Evolutionary conservation across 2,888 invertebrate genomes (phyloP), one percentile per base, ranked within the genome.

Genomic region (Rhodophaea formosa): DNA sequence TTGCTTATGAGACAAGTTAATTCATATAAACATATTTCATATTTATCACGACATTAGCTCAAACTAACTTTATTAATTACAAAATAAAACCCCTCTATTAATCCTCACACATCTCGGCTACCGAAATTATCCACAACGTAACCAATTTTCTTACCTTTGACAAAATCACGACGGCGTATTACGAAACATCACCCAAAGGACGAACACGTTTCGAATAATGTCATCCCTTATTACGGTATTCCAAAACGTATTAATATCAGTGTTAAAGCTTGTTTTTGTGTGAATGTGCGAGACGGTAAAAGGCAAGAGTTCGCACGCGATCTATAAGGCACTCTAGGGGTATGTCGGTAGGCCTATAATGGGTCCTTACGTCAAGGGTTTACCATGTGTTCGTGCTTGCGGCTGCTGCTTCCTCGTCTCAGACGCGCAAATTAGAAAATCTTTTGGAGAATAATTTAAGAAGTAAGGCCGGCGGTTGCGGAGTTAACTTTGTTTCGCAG

Each of bases 141-240:
- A 88, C 87, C 88, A 91, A 89, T 91, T 89, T 89, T 88, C 85
- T 88, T 90, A 90, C 90, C 90, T 91, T 90, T 91, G 89, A 90
- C 88, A 86, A 86, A 91, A 91, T 90, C 89, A 85, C 84, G 75
- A 75, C 77, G 80, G 81, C 86, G 84, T 86, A 88, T 88, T 89
- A 89, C 85, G 84, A 85, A 85, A 90, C 90, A 88, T 90, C 85
- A 87, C 90, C 88, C 89, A 83, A 82, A 88, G 88, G 90, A 84
- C 88, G 77, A 70, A 88, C 87, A 88, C 84, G 82, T 72, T 69
- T 70, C 71, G 88, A 86, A 89, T 88, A 87, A 80, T 78, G 71
- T 72, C 65, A 54, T 54, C 56, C 63, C 64, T 63, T 71, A 57
- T 72, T 71, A 76, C 66, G 73, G 68, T 70, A 74, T 84, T 79